Evolutionary conservation across 2,797 vertebrate species (phyloP), one percentile per base, ranked within the genome.

Genomic region (Craterocephalus amniculus): DNA sequence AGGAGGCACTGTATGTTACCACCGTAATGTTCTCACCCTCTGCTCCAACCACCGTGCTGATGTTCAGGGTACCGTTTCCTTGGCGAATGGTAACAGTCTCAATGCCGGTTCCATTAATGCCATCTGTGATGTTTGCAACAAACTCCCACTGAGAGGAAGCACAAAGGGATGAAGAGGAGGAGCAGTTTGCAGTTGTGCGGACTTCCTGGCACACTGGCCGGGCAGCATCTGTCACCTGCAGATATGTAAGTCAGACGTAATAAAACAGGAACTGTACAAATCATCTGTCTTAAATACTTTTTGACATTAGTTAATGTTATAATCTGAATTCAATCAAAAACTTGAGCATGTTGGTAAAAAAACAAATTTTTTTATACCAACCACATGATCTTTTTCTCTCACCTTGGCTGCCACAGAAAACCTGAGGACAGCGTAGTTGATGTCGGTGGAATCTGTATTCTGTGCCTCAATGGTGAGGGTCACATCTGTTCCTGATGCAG

Each of bases 391-490:
- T 48, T 48, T 48, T 34, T 34, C 32, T 40, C 38, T 60, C 9
- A 94, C 93, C 88, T 85, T 83, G n/a, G 79, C 38, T 20, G 10
- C 1, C 27, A 94, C 81, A 59, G 85, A 80, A 58, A 94, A 76
- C 26, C 84, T 79, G 29, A 93, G 67, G 0, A 94, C 78, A 3
- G 61, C 58, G 0, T 87, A 94, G 89, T 94, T 94, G 62, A 79
- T 63, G 69, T 94, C 91, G 0, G 35, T 71, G 18, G 31, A 58
- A 0, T 49, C 75, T 1, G 76, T 0, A 24, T 92, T 84, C 43
- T 90, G 70, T 1, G 74, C 93, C 29, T 83, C 87, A 14, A 95
- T 89, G 13, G 86, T 94, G 0, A 95, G 71, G 2, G 90, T 93
- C 65, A 94, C 78, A 0, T 84, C 90, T 10, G 88, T 88, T 70